Conservation (phyloP, 2,113 vertebrate genomes). For the Ifrita kowaldi region DNA sequence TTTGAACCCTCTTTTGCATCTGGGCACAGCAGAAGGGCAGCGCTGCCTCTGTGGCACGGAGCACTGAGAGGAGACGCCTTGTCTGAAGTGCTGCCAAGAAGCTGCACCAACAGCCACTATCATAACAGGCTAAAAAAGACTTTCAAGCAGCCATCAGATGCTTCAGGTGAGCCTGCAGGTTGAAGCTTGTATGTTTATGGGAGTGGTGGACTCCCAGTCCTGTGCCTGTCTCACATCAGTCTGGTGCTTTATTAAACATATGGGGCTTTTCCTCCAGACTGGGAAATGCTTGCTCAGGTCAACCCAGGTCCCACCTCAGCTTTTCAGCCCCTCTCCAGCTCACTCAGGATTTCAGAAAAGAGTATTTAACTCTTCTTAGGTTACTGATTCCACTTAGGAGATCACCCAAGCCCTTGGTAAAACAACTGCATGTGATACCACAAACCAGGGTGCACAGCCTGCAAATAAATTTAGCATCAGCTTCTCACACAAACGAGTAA, state of each 20-base stretch:
- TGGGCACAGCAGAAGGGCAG: not conserved
- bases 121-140: not conserved
- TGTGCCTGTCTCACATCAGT: not conserved
- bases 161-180: slow-evolving; percentile 26
- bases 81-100: slow-evolving; percentile 41
- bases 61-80: not conserved
- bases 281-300: not conserved
- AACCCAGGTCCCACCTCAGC: not conserved
- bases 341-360: not conserved
- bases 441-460: not conserved
- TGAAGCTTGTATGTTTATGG: slow-evolving; percentile 29
- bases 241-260: not conserved
- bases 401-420: not conserved
- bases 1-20: not conserved
- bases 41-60: not conserved
- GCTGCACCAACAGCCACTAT: slow-evolving; percentile 23
- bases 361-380: not conserved
- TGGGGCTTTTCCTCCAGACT: not conserved
- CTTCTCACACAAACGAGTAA: not conserved
- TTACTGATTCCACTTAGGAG: not conserved
- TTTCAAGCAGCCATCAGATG: slow-evolving; percentile 30
- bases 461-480: not conserved
- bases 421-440: not conserved
- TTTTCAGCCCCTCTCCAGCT: not conserved
- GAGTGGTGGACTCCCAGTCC: slow-evolving; percentile 13